phyloP scores from a whole-genome alignment of 1,140 invertebrate genomes.

The Drosophila tristis region DNA sequence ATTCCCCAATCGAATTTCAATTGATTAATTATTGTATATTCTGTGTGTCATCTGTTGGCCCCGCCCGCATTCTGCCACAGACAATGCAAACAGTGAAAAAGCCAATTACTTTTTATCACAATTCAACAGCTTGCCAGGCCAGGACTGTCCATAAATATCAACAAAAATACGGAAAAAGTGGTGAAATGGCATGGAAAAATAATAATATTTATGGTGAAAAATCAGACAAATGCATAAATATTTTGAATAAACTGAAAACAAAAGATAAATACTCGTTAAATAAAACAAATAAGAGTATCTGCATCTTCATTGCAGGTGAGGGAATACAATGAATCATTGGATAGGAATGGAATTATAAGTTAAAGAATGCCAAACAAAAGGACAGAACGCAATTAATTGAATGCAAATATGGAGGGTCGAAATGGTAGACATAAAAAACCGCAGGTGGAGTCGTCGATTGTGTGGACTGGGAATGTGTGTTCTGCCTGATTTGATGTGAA shows the following conservation, averaged over 20 bases:
- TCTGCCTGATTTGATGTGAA: conserved; percentile 76
- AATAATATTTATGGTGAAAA: conserved; percentile 42
- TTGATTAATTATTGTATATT: conserved; percentile 19
- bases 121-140: conserved; percentile 31
- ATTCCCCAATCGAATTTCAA: neutral
- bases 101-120: conserved; percentile 41
- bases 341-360: conserved; percentile 6
- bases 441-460: conserved; percentile 38
- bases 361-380: conserved; percentile 3
- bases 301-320: neutral
- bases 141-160: conserved; percentile 18
- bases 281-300: conserved; percentile 11
- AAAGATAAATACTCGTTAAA: conserved; percentile 11
- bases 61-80: conserved; percentile 1
- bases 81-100: conserved; percentile 32
- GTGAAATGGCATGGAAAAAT: conserved; percentile 15
- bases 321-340: conserved; percentile 15
- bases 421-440: conserved; percentile 12
- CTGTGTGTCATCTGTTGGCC: neutral
- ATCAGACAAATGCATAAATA: conserved; percentile 44
- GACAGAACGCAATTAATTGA: conserved; percentile 26
- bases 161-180: conserved; percentile 4
- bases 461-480: conserved; percentile 47
- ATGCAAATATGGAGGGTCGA: conserved; percentile 22
- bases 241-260: conserved; percentile 30